Evolutionary conservation across 2,888 invertebrate species (phyloP).

Genomic region (Gymnocheta viridis): DNA sequence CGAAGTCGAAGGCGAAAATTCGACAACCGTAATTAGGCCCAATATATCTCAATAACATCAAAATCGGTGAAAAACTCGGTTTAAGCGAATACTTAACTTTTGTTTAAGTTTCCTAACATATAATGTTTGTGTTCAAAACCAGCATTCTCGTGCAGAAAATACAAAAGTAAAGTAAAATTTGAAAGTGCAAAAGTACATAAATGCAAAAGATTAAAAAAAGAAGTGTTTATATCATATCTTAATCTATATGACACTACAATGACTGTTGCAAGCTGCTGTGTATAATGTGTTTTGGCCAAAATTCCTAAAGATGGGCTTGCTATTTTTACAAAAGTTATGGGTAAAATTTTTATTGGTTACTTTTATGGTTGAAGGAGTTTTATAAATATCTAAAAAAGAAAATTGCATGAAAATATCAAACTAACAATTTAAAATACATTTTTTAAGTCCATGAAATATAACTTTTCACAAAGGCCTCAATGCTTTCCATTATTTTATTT

Average conservation of each 20-base stretch:
- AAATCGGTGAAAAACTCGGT: too few species aligned
- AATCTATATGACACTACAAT: background rate
- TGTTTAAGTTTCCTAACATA: too few species aligned
- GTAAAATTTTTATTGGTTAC: background rate
- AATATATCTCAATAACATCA: too few species aligned
- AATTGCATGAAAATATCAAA: constrained; percentile 60
- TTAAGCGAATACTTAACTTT: too few species aligned
- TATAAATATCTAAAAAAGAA: background rate
- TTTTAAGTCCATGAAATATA: constrained; percentile 26
- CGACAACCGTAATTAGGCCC: too few species aligned
- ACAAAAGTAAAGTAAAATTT: background rate
- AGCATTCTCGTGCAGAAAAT: background rate
- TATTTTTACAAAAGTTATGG: background rate
- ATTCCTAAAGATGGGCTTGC: background rate
- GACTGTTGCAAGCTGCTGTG: constrained; percentile 60
- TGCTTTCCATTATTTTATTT: constrained; percentile 66
- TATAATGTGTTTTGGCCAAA: constrained; percentile 14
- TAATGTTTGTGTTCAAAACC: too few species aligned
- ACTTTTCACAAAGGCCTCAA: constrained; percentile 50
- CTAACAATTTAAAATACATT: constrained; percentile 38
- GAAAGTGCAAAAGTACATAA: background rate
- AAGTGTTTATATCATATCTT: background rate
- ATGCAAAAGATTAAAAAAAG: background rate
- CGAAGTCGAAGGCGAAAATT: too few species aligned
- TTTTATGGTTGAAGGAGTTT: constrained; percentile 53